Evolutionary conservation across 2,888 invertebrate species (phyloP), one percentile per base, ranked within the genome.

Genomic region (Leptarthrus brevirostris): DNA sequence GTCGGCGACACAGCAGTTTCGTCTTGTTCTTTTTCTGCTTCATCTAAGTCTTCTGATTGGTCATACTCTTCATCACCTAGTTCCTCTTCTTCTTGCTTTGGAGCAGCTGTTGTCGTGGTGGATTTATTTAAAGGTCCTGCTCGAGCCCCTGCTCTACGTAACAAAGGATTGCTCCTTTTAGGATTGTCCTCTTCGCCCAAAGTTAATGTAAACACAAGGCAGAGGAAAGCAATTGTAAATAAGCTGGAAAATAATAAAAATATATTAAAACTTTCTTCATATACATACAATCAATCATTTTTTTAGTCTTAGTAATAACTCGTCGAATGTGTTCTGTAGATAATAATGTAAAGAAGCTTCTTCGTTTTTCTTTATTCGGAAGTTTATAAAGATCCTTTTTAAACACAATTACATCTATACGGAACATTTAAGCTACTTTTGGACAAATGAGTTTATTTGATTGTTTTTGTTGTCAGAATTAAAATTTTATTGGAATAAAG

Each of bases 11-110:
- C 84, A 0, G 85, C 84, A 74, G 87, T 87, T 74, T 86, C 87
- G 30, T 78, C 81, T n/a, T 85, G 87, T 30, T 85, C 88, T 44
- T 89, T 88, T 18, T 87, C 88, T 49, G 74, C 84, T 70, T 82
- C 86, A 56, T 84, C 85, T 72, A 85, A 83, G 70, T 81, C 83
- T 10, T 82, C 79, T 1, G 75, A 82, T 53, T 87, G 88, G 18
- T 87, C 89, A 40, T 90, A 90, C 20, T 87, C 89, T 70, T 80
- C 86, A 49, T 85, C 87, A 47, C 85, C 87, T 64, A 86, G 85
- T 53, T 58, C 72, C 14, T 82, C 82, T n/a, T 79, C 81, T 40
- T 79, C 79, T 12, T 78, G 78, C 49, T 79, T 79, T 54, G 78
- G 74, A 26, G 82, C 79, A 66, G 80, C 76, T 49, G 83, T 82